These are phyloP conservation scores for Microcebus jonahi DNA, from an alignment of 2,113 vertebrate species.

Conservation along the genomic window DNA sequence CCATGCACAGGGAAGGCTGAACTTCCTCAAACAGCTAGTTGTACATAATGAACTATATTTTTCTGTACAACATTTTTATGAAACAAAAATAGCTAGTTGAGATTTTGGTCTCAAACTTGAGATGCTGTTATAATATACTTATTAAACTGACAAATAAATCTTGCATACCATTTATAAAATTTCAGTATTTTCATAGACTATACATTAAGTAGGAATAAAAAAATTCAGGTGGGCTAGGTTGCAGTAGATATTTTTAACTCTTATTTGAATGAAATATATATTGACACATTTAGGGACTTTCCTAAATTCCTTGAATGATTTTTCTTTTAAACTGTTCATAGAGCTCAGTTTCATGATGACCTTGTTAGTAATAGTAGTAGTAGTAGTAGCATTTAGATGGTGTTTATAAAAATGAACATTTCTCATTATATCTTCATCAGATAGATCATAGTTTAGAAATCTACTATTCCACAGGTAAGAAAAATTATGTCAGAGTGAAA, in stretches of 20 bases:
- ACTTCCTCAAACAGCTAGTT: slow-evolving; percentile 55
- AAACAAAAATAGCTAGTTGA: slow-evolving; percentile 63
- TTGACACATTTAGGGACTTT: background rate
- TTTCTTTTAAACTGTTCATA: slow-evolving; percentile 12
- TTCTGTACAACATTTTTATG: slow-evolving; percentile 53
- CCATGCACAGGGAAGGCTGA: slow-evolving; percentile 29
- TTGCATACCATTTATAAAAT: background rate
- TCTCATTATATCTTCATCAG: background rate
- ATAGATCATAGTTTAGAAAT: background rate
- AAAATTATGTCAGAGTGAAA: slow-evolving; percentile 39
- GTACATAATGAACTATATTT: slow-evolving; percentile 52
- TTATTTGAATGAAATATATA: slow-evolving; percentile 53
- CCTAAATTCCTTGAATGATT: slow-evolving; percentile 38
- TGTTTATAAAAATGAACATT: slow-evolving; percentile 14
- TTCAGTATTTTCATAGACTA: slow-evolving; percentile 26
- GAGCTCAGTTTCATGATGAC: background rate
- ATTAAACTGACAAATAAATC: slow-evolving; percentile 59
- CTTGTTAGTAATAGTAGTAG: background rate
- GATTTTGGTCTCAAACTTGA: slow-evolving; percentile 61
- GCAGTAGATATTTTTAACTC: background rate
- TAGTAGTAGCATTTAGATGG: background rate
- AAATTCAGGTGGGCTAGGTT: background rate
- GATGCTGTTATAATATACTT: slow-evolving; percentile 55
- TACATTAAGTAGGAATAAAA: slow-evolving; percentile 20
- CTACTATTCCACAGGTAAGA: background rate